phyloP scores from a whole-genome alignment of 1,140 invertebrate genomes.

The Brachionus sp. region DNA sequence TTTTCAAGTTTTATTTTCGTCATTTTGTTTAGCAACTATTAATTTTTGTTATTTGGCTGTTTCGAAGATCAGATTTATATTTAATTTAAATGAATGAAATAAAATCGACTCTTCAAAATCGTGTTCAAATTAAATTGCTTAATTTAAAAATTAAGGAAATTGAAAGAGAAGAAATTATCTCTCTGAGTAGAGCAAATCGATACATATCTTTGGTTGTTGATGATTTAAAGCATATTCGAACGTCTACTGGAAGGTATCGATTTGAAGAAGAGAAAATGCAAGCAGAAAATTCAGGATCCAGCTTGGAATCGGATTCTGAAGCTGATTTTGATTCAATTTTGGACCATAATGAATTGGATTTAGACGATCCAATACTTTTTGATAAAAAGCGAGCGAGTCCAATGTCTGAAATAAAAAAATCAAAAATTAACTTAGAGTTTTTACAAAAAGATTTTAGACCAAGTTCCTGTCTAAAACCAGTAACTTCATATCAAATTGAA shows the following conservation, averaged over 20 bases:
- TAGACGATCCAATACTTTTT: neutral
- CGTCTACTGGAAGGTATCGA: neutral
- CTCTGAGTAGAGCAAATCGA: neutral
- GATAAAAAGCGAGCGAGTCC: neutral
- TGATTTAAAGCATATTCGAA: neutral
- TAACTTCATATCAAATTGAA: neutral
- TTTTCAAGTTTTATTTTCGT: neutral
- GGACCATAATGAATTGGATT: neutral
- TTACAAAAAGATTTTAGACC: neutral
- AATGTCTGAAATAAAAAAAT: neutral
- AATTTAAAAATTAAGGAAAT: neutral
- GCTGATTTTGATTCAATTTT: neutral
- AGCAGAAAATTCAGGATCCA: neutral
- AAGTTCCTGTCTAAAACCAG: neutral
- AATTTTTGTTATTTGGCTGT: neutral
- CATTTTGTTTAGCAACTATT: neutral
- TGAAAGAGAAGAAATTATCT: neutral
- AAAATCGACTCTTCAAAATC: conserved; percentile 26
- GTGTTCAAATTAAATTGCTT: neutral
- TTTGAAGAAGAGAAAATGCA: neutral
- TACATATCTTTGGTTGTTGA: neutral
- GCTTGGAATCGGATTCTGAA: neutral
- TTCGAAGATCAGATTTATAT: neutral
- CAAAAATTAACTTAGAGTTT: neutral
- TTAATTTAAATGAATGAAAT: conserved; percentile 31